Evolutionary conservation across 2,797 vertebrate genomes (phyloP).

Genomic region (Hipposideros larvatus): DNA sequence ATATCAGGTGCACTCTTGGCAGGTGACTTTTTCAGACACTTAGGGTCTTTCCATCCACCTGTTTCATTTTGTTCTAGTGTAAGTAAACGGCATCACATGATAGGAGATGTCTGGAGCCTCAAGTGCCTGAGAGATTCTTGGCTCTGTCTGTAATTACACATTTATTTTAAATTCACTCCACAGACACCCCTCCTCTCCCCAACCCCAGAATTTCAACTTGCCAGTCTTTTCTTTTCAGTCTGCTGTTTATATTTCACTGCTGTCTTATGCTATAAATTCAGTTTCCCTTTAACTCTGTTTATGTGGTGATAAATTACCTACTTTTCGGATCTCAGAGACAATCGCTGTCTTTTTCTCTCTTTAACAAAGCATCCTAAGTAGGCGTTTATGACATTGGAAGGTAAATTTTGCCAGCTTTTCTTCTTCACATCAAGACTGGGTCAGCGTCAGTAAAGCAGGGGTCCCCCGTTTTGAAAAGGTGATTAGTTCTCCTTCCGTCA

Average conservation of each 20-base stretch:
- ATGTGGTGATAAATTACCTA: conserved; percentile 44
- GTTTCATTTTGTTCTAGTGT: background rate
- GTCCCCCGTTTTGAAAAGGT: background rate
- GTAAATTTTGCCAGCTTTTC: background rate
- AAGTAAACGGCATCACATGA: background rate
- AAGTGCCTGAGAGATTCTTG: background rate
- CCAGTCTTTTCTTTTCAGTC: background rate
- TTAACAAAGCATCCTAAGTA: background rate
- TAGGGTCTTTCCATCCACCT: background rate
- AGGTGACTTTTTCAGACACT: background rate
- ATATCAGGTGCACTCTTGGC: background rate
- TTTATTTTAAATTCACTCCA: conserved; percentile 22
- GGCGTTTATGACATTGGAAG: background rate
- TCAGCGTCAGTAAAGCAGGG: background rate
- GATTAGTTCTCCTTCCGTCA: too few species aligned
- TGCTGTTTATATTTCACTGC: background rate
- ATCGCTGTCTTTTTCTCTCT: background rate
- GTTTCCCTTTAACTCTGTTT: conserved; percentile 26
- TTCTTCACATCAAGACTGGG: background rate
- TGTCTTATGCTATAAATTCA: conserved; percentile 1
- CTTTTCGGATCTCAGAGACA: conserved; percentile 4
- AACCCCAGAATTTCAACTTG: background rate
- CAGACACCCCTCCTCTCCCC: too few species aligned
- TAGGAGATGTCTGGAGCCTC: background rate
- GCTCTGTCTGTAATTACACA: background rate